These are phyloP conservation scores for Labrus mixtus DNA, from an alignment of 2,113 vertebrate species.

Conservation along the genomic window DNA sequence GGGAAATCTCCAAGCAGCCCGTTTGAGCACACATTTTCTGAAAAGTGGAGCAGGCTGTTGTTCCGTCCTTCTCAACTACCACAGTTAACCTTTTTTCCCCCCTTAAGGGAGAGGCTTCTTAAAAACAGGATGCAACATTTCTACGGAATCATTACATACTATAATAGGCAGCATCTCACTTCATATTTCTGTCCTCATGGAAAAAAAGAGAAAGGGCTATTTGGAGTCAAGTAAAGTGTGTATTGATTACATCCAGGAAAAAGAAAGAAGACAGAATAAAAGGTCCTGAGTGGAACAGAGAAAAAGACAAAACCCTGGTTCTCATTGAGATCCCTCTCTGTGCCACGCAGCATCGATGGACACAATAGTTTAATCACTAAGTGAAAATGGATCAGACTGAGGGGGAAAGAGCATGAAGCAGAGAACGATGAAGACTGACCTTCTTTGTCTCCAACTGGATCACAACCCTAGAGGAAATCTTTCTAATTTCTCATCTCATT, in stretches of 20 bases:
- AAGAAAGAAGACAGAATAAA: constrained; percentile 5
- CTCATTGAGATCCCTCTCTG: constrained; percentile 7
- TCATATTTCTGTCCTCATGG: too few relatives aligned
- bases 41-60: too few relatives aligned
- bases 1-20: too few relatives aligned
- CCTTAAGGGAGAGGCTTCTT: too few relatives aligned
- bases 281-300: constrained; percentile 12
- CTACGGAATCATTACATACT: too few relatives aligned
- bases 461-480: constrained; percentile 47
- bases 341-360: constrained; percentile 37
- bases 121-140: too few relatives aligned
- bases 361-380: constrained; percentile 39
- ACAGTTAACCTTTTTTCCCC: too few relatives aligned
- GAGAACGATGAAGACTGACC: constrained; percentile 23
- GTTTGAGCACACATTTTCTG: too few relatives aligned
- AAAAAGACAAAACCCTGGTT: background rate
- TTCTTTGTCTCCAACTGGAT: constrained; percentile 43
- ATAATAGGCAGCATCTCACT: too few relatives aligned
- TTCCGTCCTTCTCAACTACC: too few relatives aligned
- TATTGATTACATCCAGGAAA: constrained; percentile 43
- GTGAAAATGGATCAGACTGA: constrained; percentile 31
- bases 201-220: background rate
- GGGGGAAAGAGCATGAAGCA: constrained; percentile 16
- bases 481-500: constrained; percentile 58
- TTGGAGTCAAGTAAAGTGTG: constrained; percentile 12